Percentiles rank a stretch among this genome's conserved stretches.
These are phyloP conservation scores for Donacobius atricapilla DNA, from an alignment of 2,113 vertebrate genomes.

Conservation along the genomic window DNA sequence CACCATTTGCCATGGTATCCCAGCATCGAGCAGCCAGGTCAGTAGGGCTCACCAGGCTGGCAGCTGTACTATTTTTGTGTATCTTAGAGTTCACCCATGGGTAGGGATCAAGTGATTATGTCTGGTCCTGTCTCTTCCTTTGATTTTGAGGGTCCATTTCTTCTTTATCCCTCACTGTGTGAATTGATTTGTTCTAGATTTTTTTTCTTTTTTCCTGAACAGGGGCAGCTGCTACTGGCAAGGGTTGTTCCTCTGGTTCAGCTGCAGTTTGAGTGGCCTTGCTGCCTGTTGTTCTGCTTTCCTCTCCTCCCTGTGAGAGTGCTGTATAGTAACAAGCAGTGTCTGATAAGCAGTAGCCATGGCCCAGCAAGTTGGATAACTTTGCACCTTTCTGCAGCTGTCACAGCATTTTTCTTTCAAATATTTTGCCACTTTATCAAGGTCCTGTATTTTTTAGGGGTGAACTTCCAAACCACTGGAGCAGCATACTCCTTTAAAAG, in stretches of 20 bases:
- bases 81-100: not conserved
- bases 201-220: not conserved
- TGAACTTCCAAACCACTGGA: not conserved
- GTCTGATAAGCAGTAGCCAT: not conserved
- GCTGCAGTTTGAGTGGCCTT: not conserved
- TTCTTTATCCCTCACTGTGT: not conserved
- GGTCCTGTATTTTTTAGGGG: not conserved
- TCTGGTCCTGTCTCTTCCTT: not conserved
- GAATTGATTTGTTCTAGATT: not conserved
- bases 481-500: not conserved
- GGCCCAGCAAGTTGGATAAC: not conserved
- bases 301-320: no score
- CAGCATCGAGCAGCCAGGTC: not conserved
- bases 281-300: not conserved
- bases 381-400: rapidly evolving
- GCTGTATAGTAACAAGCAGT: not conserved
- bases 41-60: not conserved
- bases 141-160: not conserved
- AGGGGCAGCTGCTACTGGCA: not conserved
- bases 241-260: no score
- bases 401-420: not conserved
- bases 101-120: not conserved
- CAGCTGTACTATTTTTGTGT: not conserved
- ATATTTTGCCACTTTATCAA: not conserved
- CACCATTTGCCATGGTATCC: not conserved